Conservation (phyloP, 2,797 vertebrate species). For the Syncerus caffer region DNA sequence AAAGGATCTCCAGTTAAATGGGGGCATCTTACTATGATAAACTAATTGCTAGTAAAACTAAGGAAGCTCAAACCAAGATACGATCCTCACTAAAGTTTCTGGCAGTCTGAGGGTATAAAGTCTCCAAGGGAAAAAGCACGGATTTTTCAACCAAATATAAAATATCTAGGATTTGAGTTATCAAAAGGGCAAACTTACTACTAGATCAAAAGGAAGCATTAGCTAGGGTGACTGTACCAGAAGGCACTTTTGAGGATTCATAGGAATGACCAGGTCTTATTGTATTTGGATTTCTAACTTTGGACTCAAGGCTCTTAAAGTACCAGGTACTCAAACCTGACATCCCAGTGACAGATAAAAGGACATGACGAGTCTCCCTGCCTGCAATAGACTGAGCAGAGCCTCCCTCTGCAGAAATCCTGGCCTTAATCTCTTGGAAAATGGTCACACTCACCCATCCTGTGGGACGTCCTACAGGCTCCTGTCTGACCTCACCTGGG, state of each 20-base stretch:
- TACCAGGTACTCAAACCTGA: not conserved
- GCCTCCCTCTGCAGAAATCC: not conserved
- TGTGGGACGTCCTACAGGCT: not conserved
- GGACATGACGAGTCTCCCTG: fast-evolving
- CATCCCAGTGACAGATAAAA: fast-evolving
- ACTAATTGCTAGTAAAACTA: not conserved
- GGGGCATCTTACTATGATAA: not conserved
- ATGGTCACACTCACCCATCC: not conserved
- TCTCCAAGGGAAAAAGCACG: not conserved
- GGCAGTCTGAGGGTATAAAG: not conserved
- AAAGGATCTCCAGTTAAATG: not conserved
- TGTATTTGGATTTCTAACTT: not conserved
- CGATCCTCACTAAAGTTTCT: not conserved
- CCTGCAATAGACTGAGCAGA: fast-evolving
- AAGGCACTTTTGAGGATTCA: not conserved
- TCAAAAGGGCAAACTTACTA: not conserved
- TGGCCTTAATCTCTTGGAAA: not conserved
- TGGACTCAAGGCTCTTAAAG: not conserved
- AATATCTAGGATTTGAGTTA: not conserved
- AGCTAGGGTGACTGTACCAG: not conserved
- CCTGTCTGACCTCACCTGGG: not conserved
- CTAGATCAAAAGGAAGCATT: not conserved
- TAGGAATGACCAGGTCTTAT: not conserved
- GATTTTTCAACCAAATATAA: not conserved
- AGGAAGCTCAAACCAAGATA: not conserved